Conservation (phyloP, 2,113 vertebrate species). For the Rhinolophus ferrumequinum region DNA sequence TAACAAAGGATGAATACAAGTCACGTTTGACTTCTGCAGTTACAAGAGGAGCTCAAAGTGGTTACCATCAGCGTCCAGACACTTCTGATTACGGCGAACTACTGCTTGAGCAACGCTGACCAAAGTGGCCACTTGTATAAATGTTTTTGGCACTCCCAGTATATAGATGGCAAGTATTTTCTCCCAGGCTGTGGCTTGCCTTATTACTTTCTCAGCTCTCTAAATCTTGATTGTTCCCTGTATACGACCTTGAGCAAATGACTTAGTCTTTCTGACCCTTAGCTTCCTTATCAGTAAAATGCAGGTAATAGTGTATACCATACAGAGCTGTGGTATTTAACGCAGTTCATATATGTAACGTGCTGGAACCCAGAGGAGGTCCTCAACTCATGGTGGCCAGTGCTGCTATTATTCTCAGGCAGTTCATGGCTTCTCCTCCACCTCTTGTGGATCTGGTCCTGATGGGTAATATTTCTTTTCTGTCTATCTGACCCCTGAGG, state of each 20-base stretch:
- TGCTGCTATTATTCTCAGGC: neutral
- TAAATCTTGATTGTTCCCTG: neutral
- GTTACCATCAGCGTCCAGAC: no score
- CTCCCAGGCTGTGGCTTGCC: neutral
- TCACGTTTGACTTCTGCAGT: no score
- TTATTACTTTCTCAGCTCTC: neutral
- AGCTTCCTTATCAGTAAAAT: neutral
- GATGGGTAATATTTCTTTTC: neutral
- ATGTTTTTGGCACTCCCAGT: no score
- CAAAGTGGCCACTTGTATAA: no score
- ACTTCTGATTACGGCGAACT: no score
- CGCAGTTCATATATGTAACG: neutral
- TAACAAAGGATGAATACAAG: no score
- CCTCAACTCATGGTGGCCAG: no score
- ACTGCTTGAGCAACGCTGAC: no score
- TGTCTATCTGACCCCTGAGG: neutral
- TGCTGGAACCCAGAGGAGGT: neutral
- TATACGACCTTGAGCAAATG: neutral
- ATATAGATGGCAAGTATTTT: neutral
- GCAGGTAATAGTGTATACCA: no score
- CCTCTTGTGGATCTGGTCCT: neutral
- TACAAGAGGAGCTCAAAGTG: no score
- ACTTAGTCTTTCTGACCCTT: neutral
- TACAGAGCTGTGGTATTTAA: neutral
- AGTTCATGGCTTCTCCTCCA: neutral